Evolutionary conservation across 2,888 invertebrate species (phyloP).

Genomic region (Fissipunctia ypsillon): DNA sequence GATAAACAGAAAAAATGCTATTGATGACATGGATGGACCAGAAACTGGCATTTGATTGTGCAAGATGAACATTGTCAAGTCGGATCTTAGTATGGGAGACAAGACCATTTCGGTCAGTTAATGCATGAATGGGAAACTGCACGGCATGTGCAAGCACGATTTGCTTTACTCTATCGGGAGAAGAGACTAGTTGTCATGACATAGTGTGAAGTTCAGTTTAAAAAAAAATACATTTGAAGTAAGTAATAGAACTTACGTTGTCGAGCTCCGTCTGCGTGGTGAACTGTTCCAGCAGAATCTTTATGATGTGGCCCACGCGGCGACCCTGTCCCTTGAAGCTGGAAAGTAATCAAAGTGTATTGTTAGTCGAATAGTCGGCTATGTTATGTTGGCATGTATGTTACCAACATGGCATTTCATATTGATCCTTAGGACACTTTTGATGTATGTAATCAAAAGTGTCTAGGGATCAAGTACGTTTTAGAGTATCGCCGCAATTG

Average conservation of each 20-base stretch:
- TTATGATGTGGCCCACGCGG: conserved; percentile 77
- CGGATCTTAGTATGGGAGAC: background rate
- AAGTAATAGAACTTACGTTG: conserved; percentile 73
- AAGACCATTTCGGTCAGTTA: background rate
- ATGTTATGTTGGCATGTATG: background rate
- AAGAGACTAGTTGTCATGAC: background rate
- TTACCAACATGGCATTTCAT: background rate
- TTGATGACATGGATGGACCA: background rate
- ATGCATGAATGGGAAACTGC: background rate
- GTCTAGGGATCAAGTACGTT: too few species aligned
- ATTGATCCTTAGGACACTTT: too few species aligned
- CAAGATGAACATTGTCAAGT: background rate
- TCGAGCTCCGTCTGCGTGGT: conserved; percentile 81
- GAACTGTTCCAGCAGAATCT: conserved; percentile 80
- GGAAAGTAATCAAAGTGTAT: background rate
- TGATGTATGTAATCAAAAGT: too few species aligned
- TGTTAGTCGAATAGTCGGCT: background rate
- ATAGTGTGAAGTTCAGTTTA: background rate
- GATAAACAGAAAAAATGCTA: background rate
- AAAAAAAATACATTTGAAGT: background rate
- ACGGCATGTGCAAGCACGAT: background rate
- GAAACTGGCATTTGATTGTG: background rate
- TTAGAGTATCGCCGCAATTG: too few species aligned
- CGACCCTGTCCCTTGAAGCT: conserved; percentile 80
- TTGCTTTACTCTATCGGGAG: background rate